These are phyloP conservation scores for Pseudoips prasinana DNA, from an alignment of 2,888 invertebrate species.

Conservation along the genomic window DNA sequence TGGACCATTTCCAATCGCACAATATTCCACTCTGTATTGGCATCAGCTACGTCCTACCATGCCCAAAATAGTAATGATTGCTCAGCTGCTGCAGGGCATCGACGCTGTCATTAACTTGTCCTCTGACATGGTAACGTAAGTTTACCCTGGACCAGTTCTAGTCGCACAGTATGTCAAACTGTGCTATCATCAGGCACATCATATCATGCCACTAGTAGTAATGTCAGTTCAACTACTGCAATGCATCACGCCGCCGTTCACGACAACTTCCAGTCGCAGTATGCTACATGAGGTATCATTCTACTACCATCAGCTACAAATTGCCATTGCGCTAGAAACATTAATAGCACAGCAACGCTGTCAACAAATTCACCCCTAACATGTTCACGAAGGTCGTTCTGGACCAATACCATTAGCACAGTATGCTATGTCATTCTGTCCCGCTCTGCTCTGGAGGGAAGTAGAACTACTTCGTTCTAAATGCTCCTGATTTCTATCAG, in stretches of 20 bases:
- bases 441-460: too few relatives aligned
- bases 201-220: slow-evolving; percentile 89
- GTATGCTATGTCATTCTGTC: too few relatives aligned
- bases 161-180: slow-evolving; percentile 87
- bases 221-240: slow-evolving; percentile 95
- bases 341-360: slow-evolving; percentile 96
- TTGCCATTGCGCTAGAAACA: slow-evolving; percentile 89
- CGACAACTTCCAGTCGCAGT: slow-evolving; percentile 83
- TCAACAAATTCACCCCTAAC: slow-evolving; percentile 90
- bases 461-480: too few relatives aligned
- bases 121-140: slow-evolving; percentile 88
- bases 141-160: slow-evolving; percentile 83
- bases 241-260: slow-evolving; percentile 92
- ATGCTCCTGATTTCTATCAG: too few relatives aligned
- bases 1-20: slow-evolving; percentile 83
- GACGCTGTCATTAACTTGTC: slow-evolving; percentile 95
- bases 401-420: slow-evolving; percentile 82
- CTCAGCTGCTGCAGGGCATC: slow-evolving; percentile 95
- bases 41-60: slow-evolving; percentile 91
- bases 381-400: slow-evolving; percentile 89
- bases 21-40: slow-evolving; percentile 93
- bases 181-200: too few relatives aligned
- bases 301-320: too few relatives aligned
- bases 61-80: slow-evolving; percentile 92
- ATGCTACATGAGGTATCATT: slow-evolving; percentile 87